Conservation (phyloP, 1,140 invertebrate species). For the Charaxes varanes region DNA sequence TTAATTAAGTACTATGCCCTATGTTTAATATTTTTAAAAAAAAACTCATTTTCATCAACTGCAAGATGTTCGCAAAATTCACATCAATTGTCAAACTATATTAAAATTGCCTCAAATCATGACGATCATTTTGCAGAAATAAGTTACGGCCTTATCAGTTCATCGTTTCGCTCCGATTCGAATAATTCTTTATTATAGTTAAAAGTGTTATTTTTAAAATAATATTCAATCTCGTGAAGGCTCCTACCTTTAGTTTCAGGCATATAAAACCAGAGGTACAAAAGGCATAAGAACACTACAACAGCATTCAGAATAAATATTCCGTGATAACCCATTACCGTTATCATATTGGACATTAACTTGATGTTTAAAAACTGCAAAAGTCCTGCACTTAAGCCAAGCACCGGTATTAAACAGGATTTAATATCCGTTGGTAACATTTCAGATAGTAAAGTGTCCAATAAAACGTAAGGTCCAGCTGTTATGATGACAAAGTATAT, state of each 20-base stretch:
- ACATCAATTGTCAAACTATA: too few relatives aligned
- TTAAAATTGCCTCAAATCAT: too few relatives aligned
- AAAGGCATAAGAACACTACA: constrained; percentile 18
- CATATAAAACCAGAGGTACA: constrained; percentile 21
- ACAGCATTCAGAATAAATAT: constrained; percentile 16
- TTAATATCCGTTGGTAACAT: constrained; percentile 18
- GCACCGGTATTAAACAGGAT: constrained; percentile 8
- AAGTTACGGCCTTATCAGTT: too few relatives aligned
- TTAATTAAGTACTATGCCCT: too few relatives aligned
- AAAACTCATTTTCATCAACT: too few relatives aligned
- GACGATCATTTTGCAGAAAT: too few relatives aligned
- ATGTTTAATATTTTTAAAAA: too few relatives aligned
- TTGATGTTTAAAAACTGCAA: constrained; percentile 14
- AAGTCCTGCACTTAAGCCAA: neutral
- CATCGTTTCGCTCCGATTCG: constrained; percentile 4
- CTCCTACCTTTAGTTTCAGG: constrained; percentile 22
- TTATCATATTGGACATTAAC: constrained; percentile 10
- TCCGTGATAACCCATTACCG: constrained; percentile 20
- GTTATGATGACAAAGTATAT: constrained; percentile 13
- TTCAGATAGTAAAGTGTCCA: constrained; percentile 16
- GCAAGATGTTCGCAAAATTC: too few relatives aligned
- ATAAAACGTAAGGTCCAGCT: constrained; percentile 12
- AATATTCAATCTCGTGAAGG: constrained; percentile 24
- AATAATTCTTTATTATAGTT: constrained; percentile 7
- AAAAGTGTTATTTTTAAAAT: constrained; percentile 18